Percentiles rank a stretch among this genome's conserved stretches.
Conservation (phyloP, 1,140 invertebrate species). For the Bombus confusus region DNA sequence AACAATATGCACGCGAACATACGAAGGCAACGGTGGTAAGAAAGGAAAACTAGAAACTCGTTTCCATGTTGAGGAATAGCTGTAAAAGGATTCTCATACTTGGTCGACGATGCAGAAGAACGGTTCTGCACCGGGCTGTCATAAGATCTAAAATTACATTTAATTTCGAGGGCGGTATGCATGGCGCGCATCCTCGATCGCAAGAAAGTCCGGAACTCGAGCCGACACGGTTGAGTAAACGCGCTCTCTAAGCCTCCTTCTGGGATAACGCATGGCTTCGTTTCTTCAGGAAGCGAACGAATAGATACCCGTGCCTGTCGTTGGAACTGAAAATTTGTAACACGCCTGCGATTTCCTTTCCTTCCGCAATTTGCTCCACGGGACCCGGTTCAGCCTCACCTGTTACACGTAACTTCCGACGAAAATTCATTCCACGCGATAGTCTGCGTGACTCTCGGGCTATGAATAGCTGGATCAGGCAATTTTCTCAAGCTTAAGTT, state of each 20-base stretch:
- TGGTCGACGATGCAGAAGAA: slow-evolving; percentile 36
- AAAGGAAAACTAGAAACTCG: slow-evolving; percentile 29
- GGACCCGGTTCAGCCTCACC: not conserved
- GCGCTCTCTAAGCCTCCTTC: slow-evolving; percentile 57
- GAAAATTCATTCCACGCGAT: not conserved
- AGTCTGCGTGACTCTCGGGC: not conserved
- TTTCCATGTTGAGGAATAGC: slow-evolving; percentile 7
- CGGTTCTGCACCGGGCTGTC: slow-evolving; percentile 8
- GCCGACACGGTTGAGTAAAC: slow-evolving; percentile 60
- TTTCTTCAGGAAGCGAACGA: slow-evolving; percentile 42
- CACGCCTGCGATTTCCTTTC: slow-evolving; percentile 27
- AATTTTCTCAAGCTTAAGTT: not conserved
- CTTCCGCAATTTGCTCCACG: slow-evolving; percentile 44
- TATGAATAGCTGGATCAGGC: too few species aligned
- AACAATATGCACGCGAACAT: not conserved
- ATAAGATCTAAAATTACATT: slow-evolving; percentile 58
- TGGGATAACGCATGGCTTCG: slow-evolving; percentile 24
- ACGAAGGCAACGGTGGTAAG: not conserved
- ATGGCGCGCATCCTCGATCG: slow-evolving; percentile 47
- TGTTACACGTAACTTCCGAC: slow-evolving; percentile 19
- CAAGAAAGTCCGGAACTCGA: slow-evolving; percentile 66
- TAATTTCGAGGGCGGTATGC: slow-evolving; percentile 62
- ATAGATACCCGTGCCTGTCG: not conserved
- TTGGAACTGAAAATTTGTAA: slow-evolving; percentile 19
- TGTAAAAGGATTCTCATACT: slow-evolving; percentile 26